Percentiles rank a stretch among this genome's conserved stretches.
phyloP scores from a whole-genome alignment of 2,797 vertebrate species.

The Mormyrus hasselquistii region DNA sequence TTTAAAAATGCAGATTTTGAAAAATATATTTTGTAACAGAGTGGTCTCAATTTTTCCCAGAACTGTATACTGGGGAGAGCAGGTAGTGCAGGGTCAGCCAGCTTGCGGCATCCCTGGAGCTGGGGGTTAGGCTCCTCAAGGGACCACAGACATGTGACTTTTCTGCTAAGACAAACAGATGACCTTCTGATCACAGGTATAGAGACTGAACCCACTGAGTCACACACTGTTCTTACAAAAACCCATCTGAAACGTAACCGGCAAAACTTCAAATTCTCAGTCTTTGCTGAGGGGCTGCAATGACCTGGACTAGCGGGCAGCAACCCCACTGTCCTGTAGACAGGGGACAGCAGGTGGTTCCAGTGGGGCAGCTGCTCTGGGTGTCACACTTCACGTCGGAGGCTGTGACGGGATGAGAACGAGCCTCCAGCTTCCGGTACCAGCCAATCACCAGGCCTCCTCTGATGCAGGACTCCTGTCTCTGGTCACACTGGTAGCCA shows the following conservation, averaged over 20 bases:
- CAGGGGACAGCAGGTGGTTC: slow-evolving; percentile 65
- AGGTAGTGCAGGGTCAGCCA: not conserved
- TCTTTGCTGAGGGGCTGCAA: not conserved
- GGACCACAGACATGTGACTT: not conserved
- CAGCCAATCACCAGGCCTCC: slow-evolving; percentile 40
- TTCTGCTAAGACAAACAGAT: not conserved
- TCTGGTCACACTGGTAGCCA: slow-evolving; percentile 53
- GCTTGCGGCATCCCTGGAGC: not conserved
- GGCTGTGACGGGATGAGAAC: not conserved
- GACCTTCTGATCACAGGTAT: not conserved
- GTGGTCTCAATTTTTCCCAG: not conserved
- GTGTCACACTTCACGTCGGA: slow-evolving; percentile 59
- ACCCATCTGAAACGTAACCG: not conserved
- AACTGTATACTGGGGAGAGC: not conserved
- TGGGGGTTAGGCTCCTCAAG: not conserved
- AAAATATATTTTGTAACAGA: not conserved
- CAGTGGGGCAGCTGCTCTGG: slow-evolving; percentile 58
- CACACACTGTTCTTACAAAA: not conserved
- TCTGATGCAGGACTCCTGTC: slow-evolving; percentile 47
- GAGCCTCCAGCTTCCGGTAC: slow-evolving; percentile 43
- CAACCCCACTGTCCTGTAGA: slow-evolving; percentile 61
- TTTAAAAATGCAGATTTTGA: not conserved
- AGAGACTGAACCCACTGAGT: not conserved
- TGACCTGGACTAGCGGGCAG: slow-evolving; percentile 66
- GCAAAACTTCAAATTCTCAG: not conserved